Conservation (phyloP, 2,797 vertebrate genomes). For the Thamnophis elegans region DNA sequence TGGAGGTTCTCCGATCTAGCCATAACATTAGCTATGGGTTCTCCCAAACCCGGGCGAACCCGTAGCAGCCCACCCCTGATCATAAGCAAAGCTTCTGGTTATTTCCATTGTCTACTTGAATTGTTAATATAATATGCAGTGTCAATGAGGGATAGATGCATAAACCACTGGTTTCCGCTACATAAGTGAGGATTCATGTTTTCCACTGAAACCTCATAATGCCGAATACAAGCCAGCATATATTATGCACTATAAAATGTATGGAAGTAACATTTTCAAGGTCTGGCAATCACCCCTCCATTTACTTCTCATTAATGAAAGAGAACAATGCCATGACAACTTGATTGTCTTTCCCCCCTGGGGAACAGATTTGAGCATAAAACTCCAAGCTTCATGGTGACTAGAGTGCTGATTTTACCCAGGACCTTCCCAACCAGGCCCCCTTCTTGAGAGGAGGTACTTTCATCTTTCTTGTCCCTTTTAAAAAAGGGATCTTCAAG, state of each 20-base stretch:
- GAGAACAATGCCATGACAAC: constrained; percentile 4
- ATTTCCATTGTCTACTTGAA: not conserved
- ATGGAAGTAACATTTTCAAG: accelerated
- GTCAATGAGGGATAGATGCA: not conserved
- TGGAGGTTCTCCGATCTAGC: too few relatives aligned
- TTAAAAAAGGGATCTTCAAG: too few relatives aligned
- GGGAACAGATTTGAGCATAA: not conserved
- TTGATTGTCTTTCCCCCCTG: not conserved
- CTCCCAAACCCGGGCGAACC: too few relatives aligned
- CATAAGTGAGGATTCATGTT: not conserved
- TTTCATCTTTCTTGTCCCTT: too few relatives aligned
- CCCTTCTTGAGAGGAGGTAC: too few relatives aligned
- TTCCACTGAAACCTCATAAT: not conserved
- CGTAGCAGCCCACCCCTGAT: too few relatives aligned
- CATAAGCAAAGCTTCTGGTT: not conserved
- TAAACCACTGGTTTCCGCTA: not conserved
- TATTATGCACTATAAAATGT: not conserved
- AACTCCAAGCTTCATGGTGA: too few relatives aligned
- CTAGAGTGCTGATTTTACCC: too few relatives aligned
- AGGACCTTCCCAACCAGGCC: too few relatives aligned
- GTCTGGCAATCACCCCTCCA: accelerated
- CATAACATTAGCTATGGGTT: too few relatives aligned
- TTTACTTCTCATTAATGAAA: not conserved
- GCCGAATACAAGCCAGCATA: not conserved
- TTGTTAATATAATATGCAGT: not conserved